Evolutionary conservation across 1,140 invertebrate species (phyloP), one percentile per base, ranked within the genome.

Genomic region (Bombus breviceps): DNA sequence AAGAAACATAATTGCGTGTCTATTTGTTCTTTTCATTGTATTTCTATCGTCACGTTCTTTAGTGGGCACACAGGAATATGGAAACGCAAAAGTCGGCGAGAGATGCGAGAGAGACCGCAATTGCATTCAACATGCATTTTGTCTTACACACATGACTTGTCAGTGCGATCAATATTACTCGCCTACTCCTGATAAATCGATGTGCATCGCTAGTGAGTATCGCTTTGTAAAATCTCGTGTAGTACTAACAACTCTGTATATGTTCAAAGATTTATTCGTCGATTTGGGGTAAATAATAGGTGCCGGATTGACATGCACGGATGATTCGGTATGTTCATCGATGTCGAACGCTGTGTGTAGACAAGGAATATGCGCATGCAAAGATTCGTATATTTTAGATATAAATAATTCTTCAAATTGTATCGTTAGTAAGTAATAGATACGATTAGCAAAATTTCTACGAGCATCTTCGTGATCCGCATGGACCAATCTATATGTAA

Each of bases 351-450:
- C 87, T 1, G 71, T 73, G 32, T 93, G 92, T 66, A 89, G 74
- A 3, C 91, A 92, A 39, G 80, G 76, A 12, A 77, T 73, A 8
- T 93, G 92, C 72, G 18, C 86, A 0, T 93, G 92, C 80, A 90
- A 88, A 22, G 87, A 91, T 15, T 64, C 83, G 2, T 93, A 89
- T 34, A 85, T 88, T 25, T 69, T 91, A 22, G 92, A 93, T 39
- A 89, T 66, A 3, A 83, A 59, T 3, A 93, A 93, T 76, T 89
- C 91, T 2, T 93, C 92, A 3, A 91, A 91, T 43, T 93, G 92
- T 57, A 84, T 92, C 13, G 47, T 25, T 0, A 89, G 92, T 93
- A 62, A 91, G 90, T 88, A 79, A 41, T 28, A 3, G 13, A 25
- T 25, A 0, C 1, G 53, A 3, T 12, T 25, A 15, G 37, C 12